Evolutionary conservation across 2,888 invertebrate species (phyloP).

Genomic region (Agrenia bidenticulata): DNA sequence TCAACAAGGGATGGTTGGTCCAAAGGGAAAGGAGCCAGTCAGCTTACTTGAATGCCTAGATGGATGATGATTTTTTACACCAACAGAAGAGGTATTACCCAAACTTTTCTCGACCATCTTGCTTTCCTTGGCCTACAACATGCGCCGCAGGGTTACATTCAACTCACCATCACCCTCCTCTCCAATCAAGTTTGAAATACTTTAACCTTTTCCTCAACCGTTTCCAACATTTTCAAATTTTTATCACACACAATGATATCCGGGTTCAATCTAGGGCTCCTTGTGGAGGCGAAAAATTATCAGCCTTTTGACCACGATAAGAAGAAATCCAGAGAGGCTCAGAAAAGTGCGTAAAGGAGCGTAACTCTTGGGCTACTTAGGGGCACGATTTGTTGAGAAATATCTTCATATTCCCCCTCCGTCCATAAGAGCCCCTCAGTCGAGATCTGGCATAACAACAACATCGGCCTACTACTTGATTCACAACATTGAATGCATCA

Average conservation of each 20-base stretch:
- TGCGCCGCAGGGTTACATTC: conserved; percentile 30
- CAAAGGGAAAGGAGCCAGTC: conserved; percentile 24
- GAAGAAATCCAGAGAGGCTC: neutral
- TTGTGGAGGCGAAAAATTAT: too few relatives aligned
- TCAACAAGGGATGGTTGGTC: conserved; percentile 26
- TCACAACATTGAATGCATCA: too few relatives aligned
- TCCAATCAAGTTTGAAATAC: neutral
- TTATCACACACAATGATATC: too few relatives aligned
- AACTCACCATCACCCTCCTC: conserved; percentile 8
- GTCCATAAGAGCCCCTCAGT: neutral
- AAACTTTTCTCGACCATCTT: conserved; percentile 40
- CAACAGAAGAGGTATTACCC: conserved; percentile 12
- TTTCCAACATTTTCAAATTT: too few relatives aligned
- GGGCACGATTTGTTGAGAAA: neutral
- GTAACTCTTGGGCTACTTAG: conserved; percentile 23
- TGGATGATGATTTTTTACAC: neutral
- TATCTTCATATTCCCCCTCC: neutral
- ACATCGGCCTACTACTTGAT: too few relatives aligned
- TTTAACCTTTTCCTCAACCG: neutral
- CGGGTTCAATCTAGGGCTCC: too few relatives aligned
- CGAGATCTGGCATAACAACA: too few relatives aligned
- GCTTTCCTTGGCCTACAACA: conserved; percentile 52
- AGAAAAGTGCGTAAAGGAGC: conserved; percentile 35
- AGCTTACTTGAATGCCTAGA: neutral
- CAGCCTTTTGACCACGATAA: too few relatives aligned